Conservation (phyloP, 1,140 invertebrate species). For the Drosophila pseudoobscura region DNA sequence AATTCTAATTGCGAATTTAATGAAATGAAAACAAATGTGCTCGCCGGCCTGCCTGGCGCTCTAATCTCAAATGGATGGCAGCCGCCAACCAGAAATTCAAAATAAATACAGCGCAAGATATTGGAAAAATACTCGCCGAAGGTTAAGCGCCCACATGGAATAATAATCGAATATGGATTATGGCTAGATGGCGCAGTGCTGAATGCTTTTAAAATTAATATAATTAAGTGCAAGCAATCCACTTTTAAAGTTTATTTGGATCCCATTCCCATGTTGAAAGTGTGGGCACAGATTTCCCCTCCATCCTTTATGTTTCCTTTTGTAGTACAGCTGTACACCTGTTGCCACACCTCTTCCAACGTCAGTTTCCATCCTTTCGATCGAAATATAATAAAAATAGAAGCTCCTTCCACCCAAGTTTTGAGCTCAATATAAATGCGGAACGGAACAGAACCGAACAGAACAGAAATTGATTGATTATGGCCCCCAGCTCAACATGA, state of each 20-base stretch:
- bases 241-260: too few relatives aligned
- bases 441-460: background rate
- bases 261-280: too few relatives aligned
- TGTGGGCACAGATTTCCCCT: too few relatives aligned
- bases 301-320: too few relatives aligned
- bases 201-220: background rate
- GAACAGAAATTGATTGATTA: slow-evolving; percentile 71
- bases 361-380: too few relatives aligned
- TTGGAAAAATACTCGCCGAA: background rate
- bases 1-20: slow-evolving; percentile 76
- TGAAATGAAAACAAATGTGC: slow-evolving; percentile 75
- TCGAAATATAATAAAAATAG: background rate
- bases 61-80: slow-evolving; percentile 53
- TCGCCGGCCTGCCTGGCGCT: slow-evolving; percentile 18
- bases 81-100: background rate
- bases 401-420: slow-evolving; percentile 19
- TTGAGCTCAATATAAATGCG: slow-evolving; percentile 54
- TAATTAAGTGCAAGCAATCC: background rate
- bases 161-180: slow-evolving; percentile 9
- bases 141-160: background rate
- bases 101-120: slow-evolving; percentile 12
- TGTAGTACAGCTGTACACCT: slow-evolving; percentile 17
- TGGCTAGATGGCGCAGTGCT: background rate
- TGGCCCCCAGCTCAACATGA: slow-evolving; percentile 56
- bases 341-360: slow-evolving; percentile 8